Base-by-base conservation (phyloP, 2,888 invertebrate species). In the Beris morrisii region DNA sequence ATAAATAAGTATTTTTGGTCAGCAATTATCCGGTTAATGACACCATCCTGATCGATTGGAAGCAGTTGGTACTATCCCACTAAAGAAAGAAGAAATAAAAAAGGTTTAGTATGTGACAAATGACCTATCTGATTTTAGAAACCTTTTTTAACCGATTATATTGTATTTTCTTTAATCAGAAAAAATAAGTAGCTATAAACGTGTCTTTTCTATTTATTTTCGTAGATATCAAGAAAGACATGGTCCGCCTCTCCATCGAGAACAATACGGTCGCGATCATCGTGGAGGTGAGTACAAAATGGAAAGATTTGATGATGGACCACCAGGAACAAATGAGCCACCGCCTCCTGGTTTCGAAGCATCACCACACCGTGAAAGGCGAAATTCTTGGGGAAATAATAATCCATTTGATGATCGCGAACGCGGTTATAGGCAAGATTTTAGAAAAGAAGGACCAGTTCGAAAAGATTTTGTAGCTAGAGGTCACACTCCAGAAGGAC, bases 331-430 rank as follows among this genome's bases (percentile, higher is more conserved):
- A 1, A 86, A 71, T 44, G 70, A 87, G 73, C 86, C 87, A 5
- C 84, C 86, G 1, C 83, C 85, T 22, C 86, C 86, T 46, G 87
- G 87, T 30, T 84, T 85, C 74, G 87, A 87, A 74, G 83, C 48
- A 46, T 65, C 69, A 28, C 65, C 66, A 6, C 66, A 45, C 6
- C 66, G 67, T 53, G 68, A 66, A 6, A n/a, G 59, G 7, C 54
- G 57, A n/a, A 65, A 67, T 52, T 66, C 67, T n/a, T 66, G 69
- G 63, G 55, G 61, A 58, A 63, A 55, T 38, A 58, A 63, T 44
- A 61, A 67, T 43, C 65, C 65, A 28, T 56, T 53, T 32, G 66
- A 67, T 30, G 58, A 57, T 28, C 46, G 45, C 5, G 52, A 53
- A 30, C 64, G 50, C 28, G 56, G 59, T 50, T 64, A 61, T 22